Conservation (phyloP, 2,797 vertebrate species). For the Aratinga solstitialis region DNA sequence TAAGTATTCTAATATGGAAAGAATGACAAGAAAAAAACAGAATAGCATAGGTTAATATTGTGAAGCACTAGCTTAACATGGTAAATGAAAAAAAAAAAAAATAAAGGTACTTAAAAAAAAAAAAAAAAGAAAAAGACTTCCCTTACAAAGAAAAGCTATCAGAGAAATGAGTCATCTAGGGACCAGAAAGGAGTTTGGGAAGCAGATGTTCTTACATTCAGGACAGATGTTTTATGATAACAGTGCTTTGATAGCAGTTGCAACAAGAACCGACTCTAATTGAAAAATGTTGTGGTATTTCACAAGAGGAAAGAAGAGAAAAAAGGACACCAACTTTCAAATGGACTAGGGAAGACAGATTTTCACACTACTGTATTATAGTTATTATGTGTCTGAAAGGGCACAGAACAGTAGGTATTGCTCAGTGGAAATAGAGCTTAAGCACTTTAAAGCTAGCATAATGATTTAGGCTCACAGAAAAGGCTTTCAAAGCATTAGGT, state of each 20-base stretch:
- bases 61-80: not conserved
- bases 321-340: not conserved
- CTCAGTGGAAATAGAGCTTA: not conserved
- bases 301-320: not conserved
- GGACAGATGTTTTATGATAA: conserved; percentile 69
- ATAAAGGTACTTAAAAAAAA: not conserved
- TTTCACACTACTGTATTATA: not conserved
- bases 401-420: not conserved
- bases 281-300: conserved; percentile 52
- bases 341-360: not conserved
- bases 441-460: not conserved
- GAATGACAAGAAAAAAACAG: not conserved
- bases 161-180: conserved; percentile 47
- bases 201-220: conserved; percentile 64
- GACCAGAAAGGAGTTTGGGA: conserved; percentile 36
- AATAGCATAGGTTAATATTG: not conserved
- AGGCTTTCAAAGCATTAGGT: not conserved
- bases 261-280: conserved; percentile 38
- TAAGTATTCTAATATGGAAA: not conserved
- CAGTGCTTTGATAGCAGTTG: conserved; percentile 41
- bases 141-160: conserved; percentile 27
- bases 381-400: not conserved
- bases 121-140: not conserved
- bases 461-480: not conserved
- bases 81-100: not conserved